Evolutionary conservation across 2,888 invertebrate species (phyloP), one percentile per base, ranked within the genome.

Genomic region (Norana najaformis): DNA sequence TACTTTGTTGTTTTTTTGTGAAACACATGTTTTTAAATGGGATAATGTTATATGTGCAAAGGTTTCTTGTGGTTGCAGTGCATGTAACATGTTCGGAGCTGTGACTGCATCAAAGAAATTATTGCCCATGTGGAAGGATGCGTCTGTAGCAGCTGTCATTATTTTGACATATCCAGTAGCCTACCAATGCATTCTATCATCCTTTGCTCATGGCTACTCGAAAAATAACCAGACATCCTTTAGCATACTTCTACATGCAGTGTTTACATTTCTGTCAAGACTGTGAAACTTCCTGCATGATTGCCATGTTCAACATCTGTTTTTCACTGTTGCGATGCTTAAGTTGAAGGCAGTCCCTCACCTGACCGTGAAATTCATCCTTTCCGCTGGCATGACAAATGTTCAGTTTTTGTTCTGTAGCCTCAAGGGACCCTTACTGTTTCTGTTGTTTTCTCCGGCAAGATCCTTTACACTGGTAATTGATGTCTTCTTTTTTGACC

Each of bases 271-370:
- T 53, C 8, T 69, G n/a, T 69, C 3, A 69, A n/a, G 69, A n/a
- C 69, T 69, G 69, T 69, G 47, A 69, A 69, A 69, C 69, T 69
- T 8, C 53, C 30, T 69, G 69, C 69, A 30, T n/a, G 41, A 16
- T 47, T 47, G 47, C 47, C 47, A 69, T 69, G 69, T 69, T 69
- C 69, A 69, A 69, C 69, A 69, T 69, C 69, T 69, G 69, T 69
- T 69, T 8, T 69, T 69, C 69, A 69, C 69, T n/a, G 30, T 69
- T 69, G 8, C 3, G n/a, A n/a, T n/a, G n/a, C n/a, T n/a, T n/a
- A n/a, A n/a, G n/a, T n/a, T n/a, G n/a, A n/a, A n/a, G n/a, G n/a
- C n/a, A n/a, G n/a, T n/a, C n/a, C n/a, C n/a, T n/a, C n/a, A n/a
- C n/a, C 4, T n/a, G 69, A 69, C 14, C n/a, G 8, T 69, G 69